Percentiles rank a stretch among this genome's conserved stretches.
These are phyloP conservation scores for Cephus cinctus DNA, from an alignment of 1,140 invertebrate genomes.

Conservation along the genomic window DNA sequence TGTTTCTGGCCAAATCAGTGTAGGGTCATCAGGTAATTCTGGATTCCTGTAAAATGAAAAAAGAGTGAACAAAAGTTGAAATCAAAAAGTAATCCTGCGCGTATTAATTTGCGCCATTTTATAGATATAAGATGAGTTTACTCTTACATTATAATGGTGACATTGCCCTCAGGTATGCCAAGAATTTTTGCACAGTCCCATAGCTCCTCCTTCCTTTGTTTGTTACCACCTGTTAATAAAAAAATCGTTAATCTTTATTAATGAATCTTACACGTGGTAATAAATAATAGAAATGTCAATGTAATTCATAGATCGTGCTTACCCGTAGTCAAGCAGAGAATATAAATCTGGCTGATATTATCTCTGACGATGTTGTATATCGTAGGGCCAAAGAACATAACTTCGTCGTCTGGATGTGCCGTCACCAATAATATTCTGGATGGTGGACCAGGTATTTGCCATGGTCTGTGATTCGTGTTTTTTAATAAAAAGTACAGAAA, in stretches of 20 bases:
- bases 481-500: conserved; percentile 46
- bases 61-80: conserved; percentile 13
- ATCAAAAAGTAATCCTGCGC: not conserved
- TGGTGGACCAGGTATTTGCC: conserved; percentile 52
- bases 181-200: conserved; percentile 74
- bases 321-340: conserved; percentile 89
- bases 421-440: conserved; percentile 75
- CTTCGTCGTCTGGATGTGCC: conserved; percentile 96
- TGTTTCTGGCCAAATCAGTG: conserved; percentile 72
- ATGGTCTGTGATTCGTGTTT: conserved; percentile 42
- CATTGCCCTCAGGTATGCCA: conserved; percentile 74
- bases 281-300: too few relatives aligned
- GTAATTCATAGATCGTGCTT: conserved; percentile 15
- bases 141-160: conserved; percentile 63
- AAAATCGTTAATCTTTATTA: conserved; percentile 7
- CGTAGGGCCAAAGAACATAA: conserved; percentile 96
- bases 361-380: conserved; percentile 70
- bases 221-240: conserved; percentile 65
- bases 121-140: conserved; percentile 34
- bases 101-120: not conserved
- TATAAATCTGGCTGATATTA: conserved; percentile 66
- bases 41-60: conserved; percentile 59
- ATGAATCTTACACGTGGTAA: not conserved
- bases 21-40: conserved; percentile 73
- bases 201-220: conserved; percentile 72